These are phyloP conservation scores for Calameuta filiformis DNA, from an alignment of 2,888 invertebrate genomes.

Conservation along the genomic window DNA sequence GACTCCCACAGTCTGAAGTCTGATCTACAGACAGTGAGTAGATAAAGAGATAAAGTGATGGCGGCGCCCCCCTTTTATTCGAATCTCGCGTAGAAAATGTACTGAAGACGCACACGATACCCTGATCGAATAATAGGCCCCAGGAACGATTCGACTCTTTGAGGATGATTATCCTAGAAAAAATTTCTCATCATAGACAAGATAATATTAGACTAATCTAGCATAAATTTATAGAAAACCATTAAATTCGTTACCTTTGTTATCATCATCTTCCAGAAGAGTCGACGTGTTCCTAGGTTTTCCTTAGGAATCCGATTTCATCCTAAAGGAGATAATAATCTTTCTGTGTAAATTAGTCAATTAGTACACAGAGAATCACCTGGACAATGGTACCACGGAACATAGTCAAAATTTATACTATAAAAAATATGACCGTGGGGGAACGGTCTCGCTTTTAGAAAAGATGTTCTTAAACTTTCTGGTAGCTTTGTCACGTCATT, in stretches of 20 bases:
- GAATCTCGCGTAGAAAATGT: not conserved
- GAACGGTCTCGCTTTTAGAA: slow-evolving; percentile 57
- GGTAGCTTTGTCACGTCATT: not conserved
- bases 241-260: not conserved
- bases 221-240: not conserved
- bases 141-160: slow-evolving; percentile 13
- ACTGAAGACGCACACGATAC: not conserved
- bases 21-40: slow-evolving; percentile 64
- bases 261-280: not conserved
- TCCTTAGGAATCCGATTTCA: not conserved
- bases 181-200: not conserved
- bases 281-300: not conserved
- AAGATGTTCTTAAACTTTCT: slow-evolving; percentile 39
- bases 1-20: slow-evolving; percentile 66
- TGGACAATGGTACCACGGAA: not conserved
- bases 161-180: not conserved
- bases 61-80: slow-evolving; percentile 32
- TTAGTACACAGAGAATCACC: not conserved
- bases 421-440: slow-evolving; percentile 51
- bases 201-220: not conserved
- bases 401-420: not conserved
- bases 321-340: not conserved
- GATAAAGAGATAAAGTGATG: slow-evolving; percentile 58
- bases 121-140: not conserved
- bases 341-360: not conserved